Conservation (phyloP, 30 jellyfish, hydroid and myxozoan species). For the Sanderia malayensis region DNA sequence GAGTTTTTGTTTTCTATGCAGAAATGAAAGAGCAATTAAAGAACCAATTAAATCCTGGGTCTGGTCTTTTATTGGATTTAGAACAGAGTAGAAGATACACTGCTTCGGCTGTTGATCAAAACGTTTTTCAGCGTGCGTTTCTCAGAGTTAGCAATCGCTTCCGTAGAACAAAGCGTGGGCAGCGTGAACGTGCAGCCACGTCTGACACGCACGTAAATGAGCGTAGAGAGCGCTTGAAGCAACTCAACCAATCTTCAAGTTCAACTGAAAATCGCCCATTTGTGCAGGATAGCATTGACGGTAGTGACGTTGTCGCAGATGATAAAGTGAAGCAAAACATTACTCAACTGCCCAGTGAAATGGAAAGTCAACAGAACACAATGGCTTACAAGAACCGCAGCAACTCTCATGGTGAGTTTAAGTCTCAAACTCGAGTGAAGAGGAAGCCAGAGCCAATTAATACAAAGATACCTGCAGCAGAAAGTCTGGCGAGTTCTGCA, state of each 20-base stretch:
- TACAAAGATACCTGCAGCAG: constrained; percentile 6
- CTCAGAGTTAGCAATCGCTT: constrained; percentile 81
- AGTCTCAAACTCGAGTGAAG: no score
- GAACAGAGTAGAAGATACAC: constrained; percentile 57
- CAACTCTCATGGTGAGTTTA: constrained; percentile 34
- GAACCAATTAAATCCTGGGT: constrained; percentile 49
- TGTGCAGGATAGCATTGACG: no score
- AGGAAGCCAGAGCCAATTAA: no score
- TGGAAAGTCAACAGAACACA: constrained; percentile 4
- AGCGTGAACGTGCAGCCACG: constrained; percentile 53
- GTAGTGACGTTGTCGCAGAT: no score
- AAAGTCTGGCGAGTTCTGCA: neutral
- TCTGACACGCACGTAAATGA: constrained; percentile 1
- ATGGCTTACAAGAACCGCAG: constrained; percentile 21
- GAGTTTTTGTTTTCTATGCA: neutral
- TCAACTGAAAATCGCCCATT: constrained; percentile 38
- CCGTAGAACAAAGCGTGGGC: constrained; percentile 48
- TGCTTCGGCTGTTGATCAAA: constrained; percentile 41
- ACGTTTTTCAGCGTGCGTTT: constrained; percentile 68
- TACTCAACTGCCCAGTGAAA: constrained; percentile 2
- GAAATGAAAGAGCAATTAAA: constrained; percentile 12
- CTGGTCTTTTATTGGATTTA: constrained; percentile 61
- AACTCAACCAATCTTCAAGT: neutral
- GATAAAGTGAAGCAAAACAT: constrained; percentile 1
- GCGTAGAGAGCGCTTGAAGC: constrained; percentile 26